Evolutionary conservation across 2,113 vertebrate genomes (phyloP).

Genomic region (Poeciliopsis turrubarensis): DNA sequence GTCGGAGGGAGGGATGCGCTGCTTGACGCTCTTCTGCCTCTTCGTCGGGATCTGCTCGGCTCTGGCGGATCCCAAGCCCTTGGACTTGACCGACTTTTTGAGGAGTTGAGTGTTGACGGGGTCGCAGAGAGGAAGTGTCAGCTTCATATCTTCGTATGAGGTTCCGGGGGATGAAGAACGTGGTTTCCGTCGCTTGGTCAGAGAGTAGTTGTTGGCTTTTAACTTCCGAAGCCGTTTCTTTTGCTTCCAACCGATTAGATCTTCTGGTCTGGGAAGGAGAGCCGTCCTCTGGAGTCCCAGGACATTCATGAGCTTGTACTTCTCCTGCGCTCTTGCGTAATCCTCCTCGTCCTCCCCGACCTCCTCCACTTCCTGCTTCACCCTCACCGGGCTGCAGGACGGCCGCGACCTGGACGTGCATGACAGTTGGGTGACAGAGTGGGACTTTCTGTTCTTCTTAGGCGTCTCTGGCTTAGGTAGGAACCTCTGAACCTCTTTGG

Average conservation of each 20-base stretch:
- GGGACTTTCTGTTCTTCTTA: slow-evolving; percentile 42
- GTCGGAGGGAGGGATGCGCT: slow-evolving; percentile 59
- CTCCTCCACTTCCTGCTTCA: slow-evolving; percentile 76
- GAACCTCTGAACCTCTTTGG: slow-evolving; percentile 69
- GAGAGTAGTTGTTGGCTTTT: slow-evolving; percentile 83
- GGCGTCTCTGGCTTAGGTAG: slow-evolving; percentile 70
- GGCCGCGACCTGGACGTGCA: slow-evolving; percentile 47
- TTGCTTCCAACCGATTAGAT: slow-evolving; percentile 82
- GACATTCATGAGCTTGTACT: slow-evolving; percentile 83
- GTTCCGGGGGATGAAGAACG: slow-evolving; percentile 46
- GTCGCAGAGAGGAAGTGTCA: slow-evolving; percentile 75
- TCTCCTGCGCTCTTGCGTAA: slow-evolving; percentile 79
- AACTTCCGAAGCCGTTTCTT: slow-evolving; percentile 83
- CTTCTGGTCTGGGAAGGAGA: slow-evolving; percentile 78
- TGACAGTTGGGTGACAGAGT: slow-evolving; percentile 22
- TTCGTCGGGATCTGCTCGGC: slow-evolving; percentile 37
- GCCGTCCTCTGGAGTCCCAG: slow-evolving; percentile 83
- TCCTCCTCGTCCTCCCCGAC: slow-evolving; percentile 77
- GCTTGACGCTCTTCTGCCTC: slow-evolving; percentile 31
- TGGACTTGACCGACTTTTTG: slow-evolving; percentile 64
- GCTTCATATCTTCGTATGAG: slow-evolving; percentile 40
- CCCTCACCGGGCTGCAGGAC: slow-evolving; percentile 62
- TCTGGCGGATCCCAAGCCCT: slow-evolving; percentile 35
- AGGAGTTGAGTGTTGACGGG: slow-evolving; percentile 69
- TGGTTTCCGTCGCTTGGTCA: slow-evolving; percentile 78